Evolutionary conservation across 2,888 invertebrate genomes (phyloP), one percentile per base, ranked within the genome.

Genomic region (Strigamia crassipes): DNA sequence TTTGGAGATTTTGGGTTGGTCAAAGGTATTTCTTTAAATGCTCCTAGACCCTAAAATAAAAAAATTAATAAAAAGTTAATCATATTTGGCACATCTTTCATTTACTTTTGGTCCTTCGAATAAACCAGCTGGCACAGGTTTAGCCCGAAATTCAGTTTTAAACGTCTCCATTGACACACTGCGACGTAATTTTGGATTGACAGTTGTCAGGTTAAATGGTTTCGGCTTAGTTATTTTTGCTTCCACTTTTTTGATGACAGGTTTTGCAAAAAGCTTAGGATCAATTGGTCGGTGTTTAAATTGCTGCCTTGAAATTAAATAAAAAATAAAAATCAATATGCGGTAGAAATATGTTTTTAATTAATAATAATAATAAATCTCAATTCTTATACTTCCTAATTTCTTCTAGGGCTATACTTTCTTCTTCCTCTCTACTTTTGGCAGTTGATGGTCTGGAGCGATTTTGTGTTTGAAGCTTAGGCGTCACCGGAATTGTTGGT

Each of bases 211-310:
- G n/a, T 92, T 90, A 84, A 92, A 93, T 21, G 92, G 92, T 85
- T 92, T 90, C 0, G 91, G 90, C 18, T 90, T 85, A 1, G 93
- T 93, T 0, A 90, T 90, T 85, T 92, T 92, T 9, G 84, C 84
- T n/a, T 85, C 89, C 5, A 90, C 90, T n/a, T 86, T 86, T 31
- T 90, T 88, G 82, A 89, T 89, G 15, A 89, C 86, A 0, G 90
- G 88, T 1, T 90, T 90, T 83, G 89, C 88, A 46, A 92, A 87
- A 3, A 92, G 90, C 83, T 90, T 90, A 84, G 89, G 90, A 81
- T 91, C 92, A 79, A 93, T 87, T 2, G 93, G 92, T 82, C 91
- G 89, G 0, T 93, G 92, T 87, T 92, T 93, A 38, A 93, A 91
- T 87, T 91, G 91, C 86, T 90, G 86, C 84, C 90, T 90, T 85